Evolutionary conservation across 1,140 invertebrate species (phyloP).

Genomic region (Metaphire vulgaris): DNA sequence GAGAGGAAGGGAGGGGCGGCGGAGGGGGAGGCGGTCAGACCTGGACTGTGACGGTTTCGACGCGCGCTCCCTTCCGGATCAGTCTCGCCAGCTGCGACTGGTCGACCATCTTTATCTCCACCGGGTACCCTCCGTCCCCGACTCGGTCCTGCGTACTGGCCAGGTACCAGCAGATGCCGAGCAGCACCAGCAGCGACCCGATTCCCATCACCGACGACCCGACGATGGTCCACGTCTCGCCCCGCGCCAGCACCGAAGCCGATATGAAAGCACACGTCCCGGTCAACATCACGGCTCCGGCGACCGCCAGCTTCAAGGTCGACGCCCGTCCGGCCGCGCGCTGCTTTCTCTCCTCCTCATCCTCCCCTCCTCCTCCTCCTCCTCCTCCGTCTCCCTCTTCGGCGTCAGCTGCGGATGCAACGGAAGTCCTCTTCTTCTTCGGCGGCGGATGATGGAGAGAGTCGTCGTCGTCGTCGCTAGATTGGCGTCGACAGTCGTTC

Average conservation of each 20-base stretch:
- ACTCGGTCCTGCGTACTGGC: neutral
- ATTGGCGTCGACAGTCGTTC: neutral
- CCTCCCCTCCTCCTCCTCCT: no score
- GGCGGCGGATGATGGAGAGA: neutral
- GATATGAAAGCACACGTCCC: conserved; percentile 17
- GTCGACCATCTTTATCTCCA: conserved; percentile 10
- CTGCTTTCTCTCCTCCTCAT: neutral
- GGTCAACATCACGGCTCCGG: conserved; percentile 6
- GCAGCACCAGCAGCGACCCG: neutral
- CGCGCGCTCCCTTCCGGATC: conserved; percentile 13
- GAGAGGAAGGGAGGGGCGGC: no score
- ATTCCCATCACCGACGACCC: conserved; percentile 14
- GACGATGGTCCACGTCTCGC: conserved; percentile 11
- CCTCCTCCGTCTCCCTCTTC: neutral
- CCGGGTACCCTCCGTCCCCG: neutral
- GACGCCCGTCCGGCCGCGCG: neutral
- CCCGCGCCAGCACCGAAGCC: neutral
- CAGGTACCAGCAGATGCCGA: conserved; percentile 18
- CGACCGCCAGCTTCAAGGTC: conserved; percentile 1
- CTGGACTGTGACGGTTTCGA: conserved; percentile 6
- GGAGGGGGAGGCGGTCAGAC: no score
- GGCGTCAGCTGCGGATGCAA: neutral
- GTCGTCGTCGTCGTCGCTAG: neutral
- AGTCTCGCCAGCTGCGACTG: conserved; percentile 13
- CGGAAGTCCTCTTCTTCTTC: neutral